phyloP scores from a whole-genome alignment of 2,888 invertebrate genomes.

The Nomada flava region DNA sequence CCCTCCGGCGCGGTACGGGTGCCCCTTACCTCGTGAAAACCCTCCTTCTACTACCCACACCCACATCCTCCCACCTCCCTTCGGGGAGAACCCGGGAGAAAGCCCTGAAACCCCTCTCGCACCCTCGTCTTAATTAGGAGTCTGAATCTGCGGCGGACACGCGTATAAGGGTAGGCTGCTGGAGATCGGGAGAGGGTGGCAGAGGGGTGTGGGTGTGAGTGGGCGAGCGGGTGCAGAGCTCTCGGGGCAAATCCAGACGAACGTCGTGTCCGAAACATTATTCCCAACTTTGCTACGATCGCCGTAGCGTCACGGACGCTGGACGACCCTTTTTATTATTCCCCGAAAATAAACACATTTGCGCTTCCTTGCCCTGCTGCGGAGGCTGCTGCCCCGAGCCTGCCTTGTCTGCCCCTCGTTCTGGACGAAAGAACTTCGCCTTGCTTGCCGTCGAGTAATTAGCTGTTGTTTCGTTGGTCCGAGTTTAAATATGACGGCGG shows the following conservation, averaged over 20 bases:
- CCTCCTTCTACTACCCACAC: conserved; percentile 70
- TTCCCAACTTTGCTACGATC: conserved; percentile 80
- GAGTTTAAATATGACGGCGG: not conserved
- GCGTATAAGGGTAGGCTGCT: conserved; percentile 85
- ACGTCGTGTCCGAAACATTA: conserved; percentile 84
- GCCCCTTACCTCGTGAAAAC: conserved; percentile 74
- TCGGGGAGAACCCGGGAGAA: conserved; percentile 77
- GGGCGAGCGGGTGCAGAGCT: conserved; percentile 61
- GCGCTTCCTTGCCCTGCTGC: conserved; percentile 60
- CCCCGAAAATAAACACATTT: conserved; percentile 72
- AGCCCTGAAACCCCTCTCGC: conserved; percentile 82
- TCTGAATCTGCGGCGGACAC: conserved; percentile 94
- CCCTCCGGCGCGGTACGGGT: conserved; percentile 79
- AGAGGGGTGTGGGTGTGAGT: conserved; percentile 35
- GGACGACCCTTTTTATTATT: conserved; percentile 74
- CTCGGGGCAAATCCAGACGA: conserved; percentile 72
- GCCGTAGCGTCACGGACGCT: conserved; percentile 57
- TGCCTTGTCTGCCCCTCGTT: conserved; percentile 50
- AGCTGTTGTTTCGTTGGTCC: conserved; percentile 25
- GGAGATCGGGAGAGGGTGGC: conserved; percentile 65
- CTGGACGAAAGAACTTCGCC: conserved; percentile 60
- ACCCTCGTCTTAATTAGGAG: conserved; percentile 93
- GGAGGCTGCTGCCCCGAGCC: conserved; percentile 22
- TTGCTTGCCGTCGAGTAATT: conserved; percentile 40
- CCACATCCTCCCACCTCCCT: conserved; percentile 68